These are phyloP conservation scores for Ptychobarbus kaznakovi DNA, from an alignment of 2,797 vertebrate genomes.

Conservation along the genomic window DNA sequence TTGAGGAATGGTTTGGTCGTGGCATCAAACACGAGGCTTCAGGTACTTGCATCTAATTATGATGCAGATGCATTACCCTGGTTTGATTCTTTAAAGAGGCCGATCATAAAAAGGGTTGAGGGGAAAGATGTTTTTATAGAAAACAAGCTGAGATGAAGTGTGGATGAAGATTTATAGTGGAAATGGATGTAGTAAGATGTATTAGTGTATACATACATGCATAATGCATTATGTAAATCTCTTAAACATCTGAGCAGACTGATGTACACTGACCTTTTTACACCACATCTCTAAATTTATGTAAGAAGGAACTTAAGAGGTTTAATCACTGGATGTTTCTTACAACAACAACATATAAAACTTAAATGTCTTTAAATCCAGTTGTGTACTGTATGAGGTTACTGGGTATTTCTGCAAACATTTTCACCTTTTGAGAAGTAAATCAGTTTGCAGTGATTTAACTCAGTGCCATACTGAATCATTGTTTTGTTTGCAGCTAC, in stretches of 20 bases:
- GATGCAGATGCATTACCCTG: neutral
- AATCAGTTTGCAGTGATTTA: neutral
- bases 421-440: neutral
- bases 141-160: neutral
- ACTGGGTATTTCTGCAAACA: neutral
- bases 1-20: slow-evolving; percentile 91
- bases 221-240: neutral
- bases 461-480: neutral
- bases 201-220: slow-evolving; percentile 2
- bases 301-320: neutral
- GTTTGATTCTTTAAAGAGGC: neutral
- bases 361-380: neutral
- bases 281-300: neutral
- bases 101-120: neutral
- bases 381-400: neutral
- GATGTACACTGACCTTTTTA: neutral
- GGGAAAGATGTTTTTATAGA: neutral
- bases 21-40: slow-evolving; percentile 89
- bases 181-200: neutral
- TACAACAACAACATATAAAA: neutral
- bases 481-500: slow-evolving; percentile 76
- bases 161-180: neutral
- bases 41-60: slow-evolving; percentile 74
- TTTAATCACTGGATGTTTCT: neutral
- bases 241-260: neutral